A percentile compares a stretch with the other conserved stretches of the same genome.
These are phyloP conservation scores for Apamea monoglypha DNA, from an alignment of 2,888 invertebrate species.

Conservation along the genomic window DNA sequence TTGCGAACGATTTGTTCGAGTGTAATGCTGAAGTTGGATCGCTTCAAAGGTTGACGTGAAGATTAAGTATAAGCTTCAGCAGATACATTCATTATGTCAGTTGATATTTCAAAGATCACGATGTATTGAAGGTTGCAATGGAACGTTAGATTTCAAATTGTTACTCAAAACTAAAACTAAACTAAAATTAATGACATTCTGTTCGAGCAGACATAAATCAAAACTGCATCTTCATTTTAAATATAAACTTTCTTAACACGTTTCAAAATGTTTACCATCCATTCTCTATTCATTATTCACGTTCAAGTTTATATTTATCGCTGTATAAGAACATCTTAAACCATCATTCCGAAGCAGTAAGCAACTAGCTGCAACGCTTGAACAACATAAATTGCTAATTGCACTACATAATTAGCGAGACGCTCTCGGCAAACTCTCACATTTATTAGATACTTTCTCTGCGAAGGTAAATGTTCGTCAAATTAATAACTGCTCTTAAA, in stretches of 20 bases:
- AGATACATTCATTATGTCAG: background rate
- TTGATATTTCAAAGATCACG: background rate
- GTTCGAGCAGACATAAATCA: background rate
- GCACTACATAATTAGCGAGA: constrained; percentile 22
- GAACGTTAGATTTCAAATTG: background rate
- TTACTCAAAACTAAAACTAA: background rate
- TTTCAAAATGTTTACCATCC: background rate
- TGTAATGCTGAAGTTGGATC: background rate
- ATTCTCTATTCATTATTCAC: background rate
- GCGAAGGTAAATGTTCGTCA: background rate
- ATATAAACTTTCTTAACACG: background rate
- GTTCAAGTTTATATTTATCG: constrained; percentile 22
- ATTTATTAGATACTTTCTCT: constrained; percentile 13
- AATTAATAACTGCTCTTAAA: constrained; percentile 10
- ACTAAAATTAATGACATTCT: background rate
- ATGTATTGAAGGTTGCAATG: background rate
- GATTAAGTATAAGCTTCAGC: background rate
- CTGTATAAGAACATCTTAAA: constrained; percentile 7
- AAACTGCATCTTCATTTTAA: background rate
- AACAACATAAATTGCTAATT: constrained; percentile 22
- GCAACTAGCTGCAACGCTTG: constrained; percentile 6
- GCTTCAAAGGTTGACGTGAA: background rate
- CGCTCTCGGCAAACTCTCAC: constrained; percentile 3
- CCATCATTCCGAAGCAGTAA: constrained; percentile 18
- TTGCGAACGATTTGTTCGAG: constrained; percentile 11